A percentile compares a stretch with the other conserved stretches of the same genome.
These are phyloP conservation scores for Arenaria interpres DNA, from an alignment of 2,113 vertebrate genomes.

Conservation along the genomic window DNA sequence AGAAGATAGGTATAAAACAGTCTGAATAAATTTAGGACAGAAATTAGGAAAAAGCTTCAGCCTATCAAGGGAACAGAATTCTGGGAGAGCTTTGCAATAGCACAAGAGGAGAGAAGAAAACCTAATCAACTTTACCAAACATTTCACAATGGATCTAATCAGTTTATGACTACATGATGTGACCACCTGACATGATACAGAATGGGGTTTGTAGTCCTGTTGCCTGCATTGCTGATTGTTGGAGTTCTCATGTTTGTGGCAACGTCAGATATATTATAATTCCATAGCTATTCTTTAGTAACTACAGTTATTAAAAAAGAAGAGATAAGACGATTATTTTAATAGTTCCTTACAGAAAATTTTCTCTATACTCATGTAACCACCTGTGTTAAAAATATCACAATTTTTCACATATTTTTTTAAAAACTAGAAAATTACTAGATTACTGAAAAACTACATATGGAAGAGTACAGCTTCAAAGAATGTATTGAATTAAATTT, in stretches of 20 bases:
- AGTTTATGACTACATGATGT: not conserved
- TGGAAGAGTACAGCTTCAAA: not conserved
- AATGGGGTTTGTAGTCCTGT: not conserved
- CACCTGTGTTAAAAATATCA: not conserved
- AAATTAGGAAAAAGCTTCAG: not conserved
- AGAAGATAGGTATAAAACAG: not conserved
- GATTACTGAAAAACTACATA: not conserved
- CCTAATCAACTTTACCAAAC: not conserved
- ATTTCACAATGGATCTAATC: not conserved
- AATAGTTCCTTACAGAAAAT: not conserved
- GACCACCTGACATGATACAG: not conserved
- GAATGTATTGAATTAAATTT: not conserved
- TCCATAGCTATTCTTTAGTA: not conserved
- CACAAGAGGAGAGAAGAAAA: not conserved
- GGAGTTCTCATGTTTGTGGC: not conserved
- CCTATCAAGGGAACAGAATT: not conserved
- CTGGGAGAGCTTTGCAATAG: not conserved
- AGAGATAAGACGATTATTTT: not conserved
- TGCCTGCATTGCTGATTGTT: accelerated
- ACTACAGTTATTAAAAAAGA: not conserved
- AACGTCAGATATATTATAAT: not conserved
- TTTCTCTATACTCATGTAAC: accelerated
- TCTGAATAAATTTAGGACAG: not conserved
- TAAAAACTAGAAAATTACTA: not conserved
- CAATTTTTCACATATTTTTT: not conserved